Conservation (phyloP, 1,140 invertebrate genomes). For the Drosophila mojavensis region DNA sequence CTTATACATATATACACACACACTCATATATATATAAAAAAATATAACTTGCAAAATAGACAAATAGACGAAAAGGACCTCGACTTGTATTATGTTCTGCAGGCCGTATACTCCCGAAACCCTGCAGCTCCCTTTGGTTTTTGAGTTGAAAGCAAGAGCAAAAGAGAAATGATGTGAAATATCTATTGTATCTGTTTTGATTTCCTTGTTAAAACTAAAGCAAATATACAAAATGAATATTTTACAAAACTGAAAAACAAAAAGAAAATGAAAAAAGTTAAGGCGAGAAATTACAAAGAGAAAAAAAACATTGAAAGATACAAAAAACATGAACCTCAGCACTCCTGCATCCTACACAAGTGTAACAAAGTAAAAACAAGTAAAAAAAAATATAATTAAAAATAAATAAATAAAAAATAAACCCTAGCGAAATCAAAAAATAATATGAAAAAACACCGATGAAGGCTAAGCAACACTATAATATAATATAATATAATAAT, state of each 20-base stretch:
- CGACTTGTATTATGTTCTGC: not conserved
- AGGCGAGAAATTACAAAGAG: slow-evolving; percentile 77
- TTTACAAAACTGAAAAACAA: slow-evolving; percentile 39
- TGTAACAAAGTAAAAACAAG: slow-evolving; percentile 64
- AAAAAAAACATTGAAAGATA: slow-evolving; percentile 80
- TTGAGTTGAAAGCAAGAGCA: slow-evolving; percentile 31
- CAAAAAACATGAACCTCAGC: slow-evolving; percentile 84
- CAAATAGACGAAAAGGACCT: slow-evolving; percentile 53
- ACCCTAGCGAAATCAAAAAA: slow-evolving; percentile 75
- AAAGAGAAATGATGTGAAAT: slow-evolving; percentile 37
- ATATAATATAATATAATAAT: slow-evolving; percentile 8
- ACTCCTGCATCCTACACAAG: slow-evolving; percentile 83
- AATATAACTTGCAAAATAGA: slow-evolving; percentile 70
- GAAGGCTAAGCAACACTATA: slow-evolving; percentile 40
- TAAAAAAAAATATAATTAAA: slow-evolving; percentile 33
- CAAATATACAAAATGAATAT: slow-evolving; percentile 71
- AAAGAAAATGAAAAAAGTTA: slow-evolving; percentile 18
- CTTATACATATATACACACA: slow-evolving; percentile 32
- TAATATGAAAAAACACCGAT: slow-evolving; percentile 47
- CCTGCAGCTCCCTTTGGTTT: slow-evolving; percentile 58
- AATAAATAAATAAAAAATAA: slow-evolving; percentile 58
- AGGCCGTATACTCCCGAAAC: not conserved
- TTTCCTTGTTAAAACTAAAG: slow-evolving; percentile 81
- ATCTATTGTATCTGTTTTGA: slow-evolving; percentile 73
- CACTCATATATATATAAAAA: slow-evolving; percentile 35